These are phyloP conservation scores for Bufo gargarizans DNA, from an alignment of 2,113 vertebrate genomes.

Conservation along the genomic window DNA sequence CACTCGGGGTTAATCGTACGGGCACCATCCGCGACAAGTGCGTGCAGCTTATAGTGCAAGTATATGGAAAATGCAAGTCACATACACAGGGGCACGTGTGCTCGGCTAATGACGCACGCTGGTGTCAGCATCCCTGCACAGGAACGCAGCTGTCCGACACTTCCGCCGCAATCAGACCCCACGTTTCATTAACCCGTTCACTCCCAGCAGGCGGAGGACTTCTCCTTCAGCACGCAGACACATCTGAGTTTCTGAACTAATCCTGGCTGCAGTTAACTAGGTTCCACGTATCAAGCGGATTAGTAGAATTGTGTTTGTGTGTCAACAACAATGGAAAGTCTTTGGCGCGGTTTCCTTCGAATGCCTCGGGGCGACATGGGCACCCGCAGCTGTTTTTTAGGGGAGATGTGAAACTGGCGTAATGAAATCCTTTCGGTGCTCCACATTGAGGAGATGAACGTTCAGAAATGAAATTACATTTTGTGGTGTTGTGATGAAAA, in stretches of 20 bases:
- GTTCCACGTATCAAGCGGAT: constrained; percentile 6
- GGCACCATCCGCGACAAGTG: constrained; percentile 1
- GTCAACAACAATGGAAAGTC: constrained; percentile 16
- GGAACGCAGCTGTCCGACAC: constrained; percentile 44
- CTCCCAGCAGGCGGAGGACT: neutral
- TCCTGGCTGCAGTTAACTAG: constrained; percentile 26
- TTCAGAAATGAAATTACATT: neutral
- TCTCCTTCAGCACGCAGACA: neutral
- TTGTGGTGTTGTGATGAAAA: neutral
- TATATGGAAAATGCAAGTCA: constrained; percentile 55
- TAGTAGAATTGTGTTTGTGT: constrained; percentile 33
- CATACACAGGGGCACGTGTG: constrained; percentile 48
- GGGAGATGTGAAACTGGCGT: neutral
- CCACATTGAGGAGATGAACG: neutral
- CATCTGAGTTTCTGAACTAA: constrained; percentile 3
- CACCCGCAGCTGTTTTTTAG: neutral
- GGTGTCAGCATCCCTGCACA: constrained; percentile 33
- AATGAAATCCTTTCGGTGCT: neutral
- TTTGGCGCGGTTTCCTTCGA: neutral
- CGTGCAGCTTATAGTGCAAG: constrained; percentile 24
- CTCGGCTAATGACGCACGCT: constrained; percentile 44
- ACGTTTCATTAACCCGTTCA: neutral
- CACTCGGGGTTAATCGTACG: neutral
- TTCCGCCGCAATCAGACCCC: neutral
- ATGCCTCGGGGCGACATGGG: neutral